phyloP scores from a whole-genome alignment of 2,888 invertebrate species.

The Ditula angustiorana region DNA sequence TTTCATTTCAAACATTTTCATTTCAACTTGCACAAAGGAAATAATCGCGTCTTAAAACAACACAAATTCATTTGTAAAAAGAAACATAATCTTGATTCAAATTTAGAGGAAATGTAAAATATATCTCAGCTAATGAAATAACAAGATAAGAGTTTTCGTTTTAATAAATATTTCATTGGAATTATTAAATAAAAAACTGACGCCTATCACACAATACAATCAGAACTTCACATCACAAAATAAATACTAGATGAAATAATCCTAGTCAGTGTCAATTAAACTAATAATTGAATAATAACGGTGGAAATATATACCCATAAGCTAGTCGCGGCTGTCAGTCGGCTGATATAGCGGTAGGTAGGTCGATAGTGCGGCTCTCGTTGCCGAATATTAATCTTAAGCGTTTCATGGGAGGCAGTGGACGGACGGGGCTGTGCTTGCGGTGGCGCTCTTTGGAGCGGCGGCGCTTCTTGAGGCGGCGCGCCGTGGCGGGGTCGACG shows the following conservation, averaged over 20 bases:
- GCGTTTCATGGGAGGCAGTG: constrained; percentile 92
- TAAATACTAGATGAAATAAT: constrained; percentile 81
- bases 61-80: constrained; percentile 5
- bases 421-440: constrained; percentile 82
- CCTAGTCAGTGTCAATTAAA: constrained; percentile 83
- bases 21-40: constrained; percentile 1
- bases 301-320: constrained; percentile 80
- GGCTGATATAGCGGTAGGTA: constrained; percentile 90
- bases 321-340: constrained; percentile 80
- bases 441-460: constrained; percentile 79
- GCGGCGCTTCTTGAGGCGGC: constrained; percentile 85
- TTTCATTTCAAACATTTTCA: constrained; percentile 1
- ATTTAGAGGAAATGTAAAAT: constrained; percentile 20
- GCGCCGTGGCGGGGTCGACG: constrained; percentile 85
- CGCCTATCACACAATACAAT: constrained; percentile 74
- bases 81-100: constrained; percentile 6
- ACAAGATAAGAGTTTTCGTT: constrained; percentile 55
- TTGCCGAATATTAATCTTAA: constrained; percentile 95
- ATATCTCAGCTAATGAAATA: constrained; percentile 55
- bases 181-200: constrained; percentile 72
- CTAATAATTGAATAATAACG: constrained; percentile 83
- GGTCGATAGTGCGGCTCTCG: constrained; percentile 95
- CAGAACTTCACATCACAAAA: constrained; percentile 74
- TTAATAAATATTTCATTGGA: constrained; percentile 71
- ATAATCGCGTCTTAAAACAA: constrained; percentile 13